A percentile compares a stretch with the other conserved stretches of the same genome.
phyloP scores from a whole-genome alignment of 2,888 invertebrate species.

The Chaitophorus viminalis region DNA sequence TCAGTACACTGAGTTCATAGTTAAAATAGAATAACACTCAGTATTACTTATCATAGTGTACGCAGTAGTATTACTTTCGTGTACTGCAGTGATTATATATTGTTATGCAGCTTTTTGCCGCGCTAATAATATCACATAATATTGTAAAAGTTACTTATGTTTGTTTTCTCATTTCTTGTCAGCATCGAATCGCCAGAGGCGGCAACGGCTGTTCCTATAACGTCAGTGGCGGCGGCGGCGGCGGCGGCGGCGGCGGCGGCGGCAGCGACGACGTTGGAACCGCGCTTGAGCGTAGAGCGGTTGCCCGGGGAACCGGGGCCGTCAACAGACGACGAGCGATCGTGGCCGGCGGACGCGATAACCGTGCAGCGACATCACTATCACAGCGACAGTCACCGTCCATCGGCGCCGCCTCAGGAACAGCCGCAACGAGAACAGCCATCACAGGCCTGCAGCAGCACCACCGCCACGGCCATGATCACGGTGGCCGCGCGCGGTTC shows the following conservation, averaged over 20 bases:
- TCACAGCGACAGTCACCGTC: not conserved
- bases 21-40: too few species aligned
- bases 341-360: constrained; percentile 23
- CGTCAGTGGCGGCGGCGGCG: not conserved
- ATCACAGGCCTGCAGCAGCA: not conserved
- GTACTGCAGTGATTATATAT: too few species aligned
- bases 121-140: too few species aligned
- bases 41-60: too few species aligned
- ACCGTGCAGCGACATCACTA: not conserved
- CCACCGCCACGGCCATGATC: constrained; percentile 5
- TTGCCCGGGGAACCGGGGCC: constrained; percentile 60
- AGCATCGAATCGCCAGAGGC: not conserved
- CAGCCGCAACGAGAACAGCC: not conserved
- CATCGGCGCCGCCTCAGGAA: not conserved
- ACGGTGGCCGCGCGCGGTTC: constrained; percentile 49
- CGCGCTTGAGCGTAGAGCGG: constrained; percentile 43
- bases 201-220: not conserved
- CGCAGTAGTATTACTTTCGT: too few species aligned
- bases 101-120: too few species aligned
- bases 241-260: not conserved
- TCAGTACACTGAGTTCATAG: too few species aligned
- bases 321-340: constrained; percentile 51
- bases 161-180: not conserved
- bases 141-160: not conserved
- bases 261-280: not conserved